These are phyloP conservation scores for Drosophila cracens DNA, from an alignment of 2,888 invertebrate species.

Conservation along the genomic window DNA sequence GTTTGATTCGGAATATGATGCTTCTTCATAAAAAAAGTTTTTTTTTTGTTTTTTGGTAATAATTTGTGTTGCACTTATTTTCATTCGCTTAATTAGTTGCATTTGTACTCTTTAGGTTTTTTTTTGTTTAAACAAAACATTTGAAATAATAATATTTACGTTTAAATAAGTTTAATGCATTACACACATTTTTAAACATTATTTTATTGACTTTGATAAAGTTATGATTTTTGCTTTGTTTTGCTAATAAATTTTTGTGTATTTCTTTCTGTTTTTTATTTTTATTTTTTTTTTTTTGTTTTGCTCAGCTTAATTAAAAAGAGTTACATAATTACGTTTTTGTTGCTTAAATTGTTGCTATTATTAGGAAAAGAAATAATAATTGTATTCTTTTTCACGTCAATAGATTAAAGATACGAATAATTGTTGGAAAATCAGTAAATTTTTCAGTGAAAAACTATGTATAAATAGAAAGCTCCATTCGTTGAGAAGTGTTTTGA, in stretches of 20 bases:
- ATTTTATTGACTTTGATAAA: conserved; percentile 79
- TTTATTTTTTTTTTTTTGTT: conserved; percentile 51
- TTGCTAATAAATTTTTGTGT: conserved; percentile 71
- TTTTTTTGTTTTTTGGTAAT: conserved; percentile 13
- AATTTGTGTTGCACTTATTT: conserved; percentile 50
- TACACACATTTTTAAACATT: conserved; percentile 77
- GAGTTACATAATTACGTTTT: conserved; percentile 64
- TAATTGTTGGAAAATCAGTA: conserved; percentile 48
- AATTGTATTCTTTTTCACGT: conserved; percentile 59
- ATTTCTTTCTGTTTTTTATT: conserved; percentile 57
- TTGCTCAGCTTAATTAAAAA: conserved; percentile 66
- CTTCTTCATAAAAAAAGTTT: conserved; percentile 31
- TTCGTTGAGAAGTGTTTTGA: conserved; percentile 33
- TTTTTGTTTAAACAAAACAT: conserved; percentile 60
- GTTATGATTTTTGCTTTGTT: conserved; percentile 64
- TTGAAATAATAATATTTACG: conserved; percentile 68
- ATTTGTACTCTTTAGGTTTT: conserved; percentile 30
- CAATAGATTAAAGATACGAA: conserved; percentile 49
- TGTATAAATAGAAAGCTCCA: conserved; percentile 33
- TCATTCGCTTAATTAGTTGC: conserved; percentile 54
- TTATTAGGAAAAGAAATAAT: conserved; percentile 50
- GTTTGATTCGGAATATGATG: conserved; percentile 30
- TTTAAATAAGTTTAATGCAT: conserved; percentile 78
- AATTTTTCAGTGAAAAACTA: conserved; percentile 36
- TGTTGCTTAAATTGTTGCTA: conserved; percentile 61